A percentile compares a stretch with the other conserved stretches of the same genome.
Evolutionary conservation across 2,113 vertebrate genomes (phyloP).

Genomic region (Petrocephalus zakoni): DNA sequence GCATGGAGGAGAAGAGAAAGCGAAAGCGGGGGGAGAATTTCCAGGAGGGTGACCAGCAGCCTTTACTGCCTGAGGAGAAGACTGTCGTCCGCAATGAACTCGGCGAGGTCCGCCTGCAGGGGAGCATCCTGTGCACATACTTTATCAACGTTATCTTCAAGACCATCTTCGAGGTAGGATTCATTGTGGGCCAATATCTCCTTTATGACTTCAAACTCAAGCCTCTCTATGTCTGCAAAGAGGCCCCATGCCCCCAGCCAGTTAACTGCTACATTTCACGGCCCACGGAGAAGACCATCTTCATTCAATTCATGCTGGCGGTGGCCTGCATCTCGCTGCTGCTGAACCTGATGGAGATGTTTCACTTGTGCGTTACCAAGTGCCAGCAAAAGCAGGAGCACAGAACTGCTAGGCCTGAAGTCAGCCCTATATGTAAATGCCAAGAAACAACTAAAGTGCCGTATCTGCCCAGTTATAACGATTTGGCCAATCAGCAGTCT

Average conservation of each 20-base stretch:
- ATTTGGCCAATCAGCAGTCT: conserved; percentile 45
- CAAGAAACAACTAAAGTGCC: conserved; percentile 36
- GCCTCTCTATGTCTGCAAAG: conserved; percentile 73
- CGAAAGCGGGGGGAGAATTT: conserved; percentile 39
- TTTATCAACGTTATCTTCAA: conserved; percentile 75
- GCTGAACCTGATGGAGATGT: conserved; percentile 75
- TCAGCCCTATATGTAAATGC: conserved; percentile 24
- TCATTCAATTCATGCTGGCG: conserved; percentile 78
- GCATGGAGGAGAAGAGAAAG: conserved; percentile 67
- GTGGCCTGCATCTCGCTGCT: conserved; percentile 73
- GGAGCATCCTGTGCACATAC: conserved; percentile 71
- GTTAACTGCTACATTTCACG: conserved; percentile 82
- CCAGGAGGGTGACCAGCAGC: conserved; percentile 31
- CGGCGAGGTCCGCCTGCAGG: conserved; percentile 62
- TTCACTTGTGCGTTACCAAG: conserved; percentile 72
- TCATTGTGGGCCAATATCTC: conserved; percentile 73
- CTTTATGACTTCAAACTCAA: conserved; percentile 75
- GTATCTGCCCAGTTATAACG: conserved; percentile 54
- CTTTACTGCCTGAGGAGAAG: conserved; percentile 37
- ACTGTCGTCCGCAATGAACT: conserved; percentile 38
- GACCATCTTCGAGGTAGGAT: conserved; percentile 75
- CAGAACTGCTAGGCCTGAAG: conserved; percentile 22
- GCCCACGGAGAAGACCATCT: conserved; percentile 80
- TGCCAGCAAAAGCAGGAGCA: conserved; percentile 52
- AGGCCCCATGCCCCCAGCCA: conserved; percentile 68